phyloP scores from a whole-genome alignment of 1,140 invertebrate genomes.

The Rhagoletis zephyria region DNA sequence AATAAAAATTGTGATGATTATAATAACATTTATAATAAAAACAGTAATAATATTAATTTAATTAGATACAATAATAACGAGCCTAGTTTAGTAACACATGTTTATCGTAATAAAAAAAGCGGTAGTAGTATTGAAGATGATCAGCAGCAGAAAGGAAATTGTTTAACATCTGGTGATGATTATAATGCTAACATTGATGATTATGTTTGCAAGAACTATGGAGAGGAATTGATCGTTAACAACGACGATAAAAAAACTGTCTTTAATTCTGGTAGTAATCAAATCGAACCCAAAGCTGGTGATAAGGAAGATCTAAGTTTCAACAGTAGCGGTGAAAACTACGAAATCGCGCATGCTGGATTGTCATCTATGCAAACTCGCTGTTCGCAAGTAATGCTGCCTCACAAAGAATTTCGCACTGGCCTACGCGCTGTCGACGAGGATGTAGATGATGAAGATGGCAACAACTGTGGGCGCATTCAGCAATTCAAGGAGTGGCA shows the following conservation, averaged over 20 bases:
- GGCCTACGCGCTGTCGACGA: slow-evolving; percentile 60
- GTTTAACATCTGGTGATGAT: not conserved
- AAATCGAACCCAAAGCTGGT: slow-evolving; percentile 37
- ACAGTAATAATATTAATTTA: slow-evolving; percentile 64
- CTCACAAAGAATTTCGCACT: slow-evolving; percentile 60
- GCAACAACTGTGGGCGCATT: slow-evolving; percentile 30
- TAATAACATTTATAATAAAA: slow-evolving; percentile 59
- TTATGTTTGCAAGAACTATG: not conserved
- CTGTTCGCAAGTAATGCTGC: slow-evolving; percentile 8
- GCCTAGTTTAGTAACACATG: slow-evolving; percentile 40
- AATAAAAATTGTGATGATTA: slow-evolving; percentile 62
- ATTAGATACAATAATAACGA: slow-evolving; percentile 58
- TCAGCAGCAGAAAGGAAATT: not conserved
- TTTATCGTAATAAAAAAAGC: slow-evolving; percentile 53
- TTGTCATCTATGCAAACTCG: not conserved
- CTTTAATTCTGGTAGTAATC: slow-evolving; percentile 50
- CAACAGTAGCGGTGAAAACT: not conserved
- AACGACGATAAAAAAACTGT: slow-evolving; percentile 49
- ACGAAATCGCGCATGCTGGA: not conserved
- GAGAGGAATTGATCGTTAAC: not conserved
- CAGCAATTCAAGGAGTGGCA: slow-evolving; percentile 84
- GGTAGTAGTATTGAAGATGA: slow-evolving; percentile 2
- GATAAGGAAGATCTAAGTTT: not conserved
- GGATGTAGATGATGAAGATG: slow-evolving; percentile 54
- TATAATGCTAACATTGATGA: slow-evolving; percentile 1